phyloP scores from a whole-genome alignment of 2,888 invertebrate genomes.

The Drosophila melanosoma region DNA sequence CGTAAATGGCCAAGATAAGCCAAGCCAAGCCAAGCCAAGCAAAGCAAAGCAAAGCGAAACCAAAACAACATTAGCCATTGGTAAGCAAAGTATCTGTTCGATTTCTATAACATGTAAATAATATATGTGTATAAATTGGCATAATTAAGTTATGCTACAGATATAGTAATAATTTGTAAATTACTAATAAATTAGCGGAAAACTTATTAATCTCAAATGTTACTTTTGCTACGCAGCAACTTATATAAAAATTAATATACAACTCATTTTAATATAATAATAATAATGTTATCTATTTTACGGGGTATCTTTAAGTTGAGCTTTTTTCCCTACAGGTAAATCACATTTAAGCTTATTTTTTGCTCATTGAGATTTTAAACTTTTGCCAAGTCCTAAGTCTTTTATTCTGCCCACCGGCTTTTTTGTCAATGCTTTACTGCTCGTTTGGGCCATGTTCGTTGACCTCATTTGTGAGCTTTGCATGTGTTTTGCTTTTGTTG shows the following conservation, averaged over 20 bases:
- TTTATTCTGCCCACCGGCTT: constrained; percentile 67
- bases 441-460: constrained; percentile 65
- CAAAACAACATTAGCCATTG: constrained; percentile 43
- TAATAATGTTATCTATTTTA: neutral
- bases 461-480: constrained; percentile 59
- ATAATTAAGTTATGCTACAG: neutral
- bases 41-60: constrained; percentile 39
- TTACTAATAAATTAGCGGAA: neutral
- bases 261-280: neutral
- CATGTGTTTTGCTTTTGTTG: constrained; percentile 32
- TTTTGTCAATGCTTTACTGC: constrained; percentile 58
- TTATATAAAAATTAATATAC: too few relatives aligned
- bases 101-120: constrained; percentile 17
- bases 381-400: constrained; percentile 48
- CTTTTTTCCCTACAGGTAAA: fast-evolving
- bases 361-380: constrained; percentile 43
- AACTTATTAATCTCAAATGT: neutral
- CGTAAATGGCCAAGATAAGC: constrained; percentile 71
- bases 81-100: constrained; percentile 44
- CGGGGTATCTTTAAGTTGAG: neutral
- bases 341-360: constrained; percentile 20
- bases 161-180: neutral
- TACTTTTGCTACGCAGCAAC: neutral
- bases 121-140: too few relatives aligned
- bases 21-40: constrained; percentile 33